phyloP scores from a whole-genome alignment of 2,888 invertebrate genomes.

The Anaspis maculata region DNA sequence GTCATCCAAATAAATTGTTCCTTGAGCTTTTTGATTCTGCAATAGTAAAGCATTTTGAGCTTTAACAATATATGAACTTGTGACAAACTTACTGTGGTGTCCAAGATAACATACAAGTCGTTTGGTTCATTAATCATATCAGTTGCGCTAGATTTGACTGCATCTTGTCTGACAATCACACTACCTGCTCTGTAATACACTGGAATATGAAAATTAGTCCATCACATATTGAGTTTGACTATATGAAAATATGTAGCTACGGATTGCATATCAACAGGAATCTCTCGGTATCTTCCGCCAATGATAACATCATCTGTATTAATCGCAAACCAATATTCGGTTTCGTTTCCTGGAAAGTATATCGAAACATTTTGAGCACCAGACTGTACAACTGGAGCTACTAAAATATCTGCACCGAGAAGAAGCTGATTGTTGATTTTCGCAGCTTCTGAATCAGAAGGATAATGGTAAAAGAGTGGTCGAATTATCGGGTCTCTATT shows the following conservation, averaged over 20 bases:
- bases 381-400: constrained; percentile 7
- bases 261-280: not conserved
- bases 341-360: constrained; percentile 11
- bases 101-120: not conserved
- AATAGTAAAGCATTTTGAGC: not conserved
- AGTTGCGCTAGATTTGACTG: not conserved
- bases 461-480: constrained; percentile 83
- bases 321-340: constrained; percentile 9
- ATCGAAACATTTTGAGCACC: constrained; percentile 4
- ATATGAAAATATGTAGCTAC: not conserved
- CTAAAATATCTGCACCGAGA: constrained; percentile 42
- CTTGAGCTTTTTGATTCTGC: constrained; percentile 1
- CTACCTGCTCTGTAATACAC: constrained; percentile 6
- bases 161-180: constrained; percentile 4
- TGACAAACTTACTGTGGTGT: not conserved
- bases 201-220: constrained; percentile 4
- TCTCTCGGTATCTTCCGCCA: not conserved
- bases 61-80: not conserved
- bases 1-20: constrained; percentile 4
- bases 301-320: not conserved
- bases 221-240: not conserved
- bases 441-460: constrained; percentile 65
- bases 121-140: constrained; percentile 4
- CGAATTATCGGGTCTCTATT: constrained; percentile 81
- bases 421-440: constrained; percentile 74